phyloP scores from a whole-genome alignment of 1,140 invertebrate genomes.

The Formica selysi region DNA sequence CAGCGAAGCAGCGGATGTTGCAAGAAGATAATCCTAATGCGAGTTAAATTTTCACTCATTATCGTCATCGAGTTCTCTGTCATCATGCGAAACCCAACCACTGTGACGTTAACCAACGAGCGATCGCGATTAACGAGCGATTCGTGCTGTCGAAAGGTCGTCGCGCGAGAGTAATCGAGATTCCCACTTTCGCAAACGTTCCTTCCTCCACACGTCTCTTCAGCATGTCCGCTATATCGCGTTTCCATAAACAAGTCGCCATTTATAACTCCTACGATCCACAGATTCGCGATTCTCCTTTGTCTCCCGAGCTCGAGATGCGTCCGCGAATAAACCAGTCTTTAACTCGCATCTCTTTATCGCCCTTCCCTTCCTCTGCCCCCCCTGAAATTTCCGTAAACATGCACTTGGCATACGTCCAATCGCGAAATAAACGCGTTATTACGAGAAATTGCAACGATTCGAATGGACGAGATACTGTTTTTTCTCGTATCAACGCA shows the following conservation, averaged over 20 bases:
- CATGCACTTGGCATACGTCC: constrained; percentile 72
- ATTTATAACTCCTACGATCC: constrained; percentile 51
- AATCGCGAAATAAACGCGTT: constrained; percentile 66
- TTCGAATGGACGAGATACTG: constrained; percentile 1
- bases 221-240: constrained; percentile 36
- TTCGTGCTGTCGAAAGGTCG: constrained; percentile 6
- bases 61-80: constrained; percentile 28
- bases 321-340: constrained; percentile 65
- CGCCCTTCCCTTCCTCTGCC: neutral
- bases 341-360: constrained; percentile 48
- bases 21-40: constrained; percentile 39
- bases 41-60: constrained; percentile 28
- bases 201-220: neutral
- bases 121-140: neutral
- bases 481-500: neutral
- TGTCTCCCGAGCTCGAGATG: constrained; percentile 53
- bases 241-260: constrained; percentile 65
- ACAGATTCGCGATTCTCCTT: constrained; percentile 52
- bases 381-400: constrained; percentile 75
- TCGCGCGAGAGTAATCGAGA: constrained; percentile 4
- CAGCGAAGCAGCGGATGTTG: neutral
- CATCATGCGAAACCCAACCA: neutral
- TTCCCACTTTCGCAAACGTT: constrained; percentile 15
- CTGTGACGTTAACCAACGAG: constrained; percentile 16
- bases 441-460: constrained; percentile 63